Percentiles rank a stretch among this genome's conserved stretches.
Evolutionary conservation across 2,797 vertebrate genomes (phyloP).

Genomic region (Ptychobarbus kaznakovi): DNA sequence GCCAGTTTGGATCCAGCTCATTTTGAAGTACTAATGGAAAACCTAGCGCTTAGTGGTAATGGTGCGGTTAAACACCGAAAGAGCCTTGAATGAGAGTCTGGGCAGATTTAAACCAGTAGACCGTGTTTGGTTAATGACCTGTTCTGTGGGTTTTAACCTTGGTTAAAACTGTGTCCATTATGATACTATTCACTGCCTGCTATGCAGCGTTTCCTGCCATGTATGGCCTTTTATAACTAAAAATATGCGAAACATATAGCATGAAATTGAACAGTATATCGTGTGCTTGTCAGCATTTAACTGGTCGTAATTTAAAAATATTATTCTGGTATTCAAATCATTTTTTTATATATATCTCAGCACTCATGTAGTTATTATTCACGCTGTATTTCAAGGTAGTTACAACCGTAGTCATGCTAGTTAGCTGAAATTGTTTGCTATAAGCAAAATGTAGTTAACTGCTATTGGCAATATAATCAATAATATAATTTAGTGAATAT

Average conservation of each 20-base stretch:
- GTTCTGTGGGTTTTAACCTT: slow-evolving; percentile 36
- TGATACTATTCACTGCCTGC: slow-evolving; percentile 15
- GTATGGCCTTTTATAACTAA: slow-evolving; percentile 8
- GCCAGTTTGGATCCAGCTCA: slow-evolving; percentile 6
- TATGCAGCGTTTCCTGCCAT: slow-evolving; percentile 14
- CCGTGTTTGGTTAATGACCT: slow-evolving; percentile 17
- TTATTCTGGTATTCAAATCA: background rate
- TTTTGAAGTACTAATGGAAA: slow-evolving; percentile 28
- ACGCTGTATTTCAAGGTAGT: background rate
- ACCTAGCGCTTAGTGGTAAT: slow-evolving; percentile 30
- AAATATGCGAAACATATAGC: background rate
- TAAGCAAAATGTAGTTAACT: too few relatives aligned
- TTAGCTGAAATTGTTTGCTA: background rate
- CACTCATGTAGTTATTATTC: background rate
- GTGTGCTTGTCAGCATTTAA: background rate
- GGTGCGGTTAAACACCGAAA: slow-evolving; percentile 14
- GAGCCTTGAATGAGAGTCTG: slow-evolving; percentile 7
- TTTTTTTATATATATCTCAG: background rate
- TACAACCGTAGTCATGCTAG: background rate
- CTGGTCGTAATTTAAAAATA: background rate
- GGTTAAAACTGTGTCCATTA: slow-evolving; percentile 42
- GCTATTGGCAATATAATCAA: background rate
- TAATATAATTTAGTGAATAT: background rate
- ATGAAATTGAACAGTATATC: slow-evolving; percentile 9
- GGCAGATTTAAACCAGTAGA: slow-evolving; percentile 29